A percentile compares a stretch with the other conserved stretches of the same genome.
Evolutionary conservation across 37 sponge, comb jelly and placozoan genomes (phyloP).

Genomic region (Lycopodina hypogea): DNA sequence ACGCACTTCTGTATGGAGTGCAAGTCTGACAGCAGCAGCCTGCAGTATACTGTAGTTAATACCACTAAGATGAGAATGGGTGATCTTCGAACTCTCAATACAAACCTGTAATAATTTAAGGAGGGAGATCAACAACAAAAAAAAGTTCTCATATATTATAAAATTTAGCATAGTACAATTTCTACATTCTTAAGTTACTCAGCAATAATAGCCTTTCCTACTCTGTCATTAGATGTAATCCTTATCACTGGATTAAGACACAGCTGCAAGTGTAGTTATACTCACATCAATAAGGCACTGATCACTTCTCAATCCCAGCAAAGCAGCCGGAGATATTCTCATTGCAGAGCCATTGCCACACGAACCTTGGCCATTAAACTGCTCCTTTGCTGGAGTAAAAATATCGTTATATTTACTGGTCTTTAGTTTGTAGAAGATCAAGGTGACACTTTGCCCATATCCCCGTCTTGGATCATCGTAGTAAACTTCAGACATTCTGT

Average conservation of each 20-base stretch:
- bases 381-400: conserved; percentile 56
- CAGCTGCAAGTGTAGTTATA: not conserved
- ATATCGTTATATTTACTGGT: conserved; percentile 29
- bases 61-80: conserved; percentile 66
- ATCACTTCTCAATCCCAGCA: conserved; percentile 41
- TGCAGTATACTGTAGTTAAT: conserved; percentile 66
- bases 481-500: conserved; percentile 60
- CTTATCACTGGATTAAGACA: too few relatives aligned
- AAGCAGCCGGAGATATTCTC: conserved; percentile 70
- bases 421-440: conserved; percentile 54
- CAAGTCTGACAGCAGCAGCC: conserved; percentile 49
- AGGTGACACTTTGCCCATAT: conserved; percentile 55
- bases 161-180: too few relatives aligned
- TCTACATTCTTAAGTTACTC: too few relatives aligned
- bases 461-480: conserved; percentile 60
- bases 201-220: too few relatives aligned
- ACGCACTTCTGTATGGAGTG: conserved; percentile 21
- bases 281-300: conserved; percentile 7
- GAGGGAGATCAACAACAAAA: too few relatives aligned
- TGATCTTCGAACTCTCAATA: conserved; percentile 36
- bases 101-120: conserved; percentile 36
- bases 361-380: conserved; percentile 73
- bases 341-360: conserved; percentile 81
- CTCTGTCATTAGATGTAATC: too few relatives aligned
- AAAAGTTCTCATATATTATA: not conserved